Conservation (phyloP, 2,797 vertebrate genomes). For the Rhabdomys pumilio region DNA sequence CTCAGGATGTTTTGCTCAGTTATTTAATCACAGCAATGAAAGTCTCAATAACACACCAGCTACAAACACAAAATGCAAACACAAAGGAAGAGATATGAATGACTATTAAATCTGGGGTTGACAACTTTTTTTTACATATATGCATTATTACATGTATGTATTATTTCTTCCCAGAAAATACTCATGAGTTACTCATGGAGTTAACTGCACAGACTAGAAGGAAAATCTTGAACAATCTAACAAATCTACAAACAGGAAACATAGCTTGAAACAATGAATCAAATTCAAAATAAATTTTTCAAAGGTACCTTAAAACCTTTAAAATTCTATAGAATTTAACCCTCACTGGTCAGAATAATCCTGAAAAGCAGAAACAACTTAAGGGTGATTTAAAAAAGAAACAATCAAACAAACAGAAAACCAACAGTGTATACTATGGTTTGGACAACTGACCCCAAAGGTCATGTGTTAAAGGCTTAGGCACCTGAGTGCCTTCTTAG, state of each 20-base stretch:
- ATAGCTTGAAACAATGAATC: background rate
- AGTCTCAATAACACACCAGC: background rate
- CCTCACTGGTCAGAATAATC: background rate
- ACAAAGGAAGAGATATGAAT: background rate
- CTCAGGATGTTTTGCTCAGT: no score
- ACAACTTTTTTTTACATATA: background rate
- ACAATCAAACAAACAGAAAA: no score
- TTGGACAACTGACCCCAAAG: background rate
- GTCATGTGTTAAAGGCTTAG: background rate
- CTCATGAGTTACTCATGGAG: background rate
- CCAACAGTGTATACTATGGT: background rate
- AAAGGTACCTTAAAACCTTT: background rate
- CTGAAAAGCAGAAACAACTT: background rate
- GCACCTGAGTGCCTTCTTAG: background rate
- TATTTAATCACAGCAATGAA: background rate
- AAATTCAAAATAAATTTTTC: background rate
- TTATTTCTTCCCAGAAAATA: background rate
- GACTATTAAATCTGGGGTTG: background rate
- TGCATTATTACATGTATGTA: background rate
- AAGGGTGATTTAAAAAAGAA: background rate
- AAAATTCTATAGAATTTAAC: background rate
- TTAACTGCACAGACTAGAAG: background rate
- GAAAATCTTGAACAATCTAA: conserved; percentile 6
- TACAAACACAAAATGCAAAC: background rate
- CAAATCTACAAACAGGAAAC: background rate